A percentile compares a stretch with the other conserved stretches of the same genome.
phyloP scores from a whole-genome alignment of 2,888 invertebrate species.

The Heterodera filipjevi region DNA sequence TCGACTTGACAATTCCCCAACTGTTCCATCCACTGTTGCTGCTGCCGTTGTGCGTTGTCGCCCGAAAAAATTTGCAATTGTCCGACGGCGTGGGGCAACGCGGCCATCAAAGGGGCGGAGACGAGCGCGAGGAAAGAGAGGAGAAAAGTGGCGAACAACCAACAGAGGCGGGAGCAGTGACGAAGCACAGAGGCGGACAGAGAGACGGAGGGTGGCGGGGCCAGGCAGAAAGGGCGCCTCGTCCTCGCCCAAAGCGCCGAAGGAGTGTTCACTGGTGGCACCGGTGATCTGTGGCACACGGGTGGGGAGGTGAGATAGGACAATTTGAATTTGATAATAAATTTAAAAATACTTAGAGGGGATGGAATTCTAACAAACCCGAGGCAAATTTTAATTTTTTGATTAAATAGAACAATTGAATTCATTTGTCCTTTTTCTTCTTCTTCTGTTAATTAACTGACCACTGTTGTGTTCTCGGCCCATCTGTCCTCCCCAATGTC shows the following conservation, averaged over 20 bases:
- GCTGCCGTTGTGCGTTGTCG: neutral
- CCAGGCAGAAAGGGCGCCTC: slow-evolving; percentile 18
- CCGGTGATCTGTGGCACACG: slow-evolving; percentile 44
- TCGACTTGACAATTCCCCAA: slow-evolving; percentile 52
- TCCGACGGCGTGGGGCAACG: slow-evolving; percentile 49
- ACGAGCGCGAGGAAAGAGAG: slow-evolving; percentile 52
- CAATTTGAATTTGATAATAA: too few relatives aligned
- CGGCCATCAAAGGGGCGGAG: slow-evolving; percentile 59
- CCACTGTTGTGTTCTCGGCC: slow-evolving; percentile 62
- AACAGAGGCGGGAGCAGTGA: slow-evolving; percentile 57
- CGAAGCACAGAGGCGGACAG: slow-evolving; percentile 12
- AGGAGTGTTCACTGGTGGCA: slow-evolving; percentile 59
- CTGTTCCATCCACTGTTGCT: neutral
- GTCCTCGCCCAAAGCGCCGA: slow-evolving; percentile 37
- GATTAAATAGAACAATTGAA: too few relatives aligned
- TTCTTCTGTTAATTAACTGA: slow-evolving; percentile 31
- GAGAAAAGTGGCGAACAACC: slow-evolving; percentile 49
- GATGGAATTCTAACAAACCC: too few relatives aligned
- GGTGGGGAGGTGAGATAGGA: too few relatives aligned
- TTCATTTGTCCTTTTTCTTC: too few relatives aligned
- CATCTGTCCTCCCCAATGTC: slow-evolving; percentile 53
- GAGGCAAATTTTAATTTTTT: too few relatives aligned
- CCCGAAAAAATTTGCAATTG: slow-evolving; percentile 20
- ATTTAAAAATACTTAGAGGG: too few relatives aligned
- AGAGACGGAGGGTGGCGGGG: neutral